Percentiles rank a stretch among this genome's conserved stretches.
Conservation (phyloP, 2,797 vertebrate genomes). For the Coregonus ussuriensis region DNA sequence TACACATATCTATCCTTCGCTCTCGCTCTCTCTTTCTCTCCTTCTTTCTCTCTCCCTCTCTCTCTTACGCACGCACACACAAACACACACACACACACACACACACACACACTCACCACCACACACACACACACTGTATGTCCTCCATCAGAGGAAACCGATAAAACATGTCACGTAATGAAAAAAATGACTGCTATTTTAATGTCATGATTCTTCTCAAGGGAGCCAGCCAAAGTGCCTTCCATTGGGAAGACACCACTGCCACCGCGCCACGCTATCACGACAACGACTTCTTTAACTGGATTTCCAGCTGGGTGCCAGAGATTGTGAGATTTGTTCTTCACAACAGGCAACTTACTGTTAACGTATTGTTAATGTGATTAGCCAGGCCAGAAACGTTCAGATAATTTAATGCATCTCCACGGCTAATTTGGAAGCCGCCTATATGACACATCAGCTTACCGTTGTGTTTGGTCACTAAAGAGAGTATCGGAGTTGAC, state of each 20-base stretch:
- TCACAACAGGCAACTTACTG: constrained; percentile 56
- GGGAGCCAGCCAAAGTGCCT: constrained; percentile 34
- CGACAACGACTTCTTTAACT: constrained; percentile 24
- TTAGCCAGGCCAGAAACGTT: constrained; percentile 73
- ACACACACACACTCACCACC: too few species aligned
- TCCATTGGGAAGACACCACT: constrained; percentile 27
- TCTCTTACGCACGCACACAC: background rate
- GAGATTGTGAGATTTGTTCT: constrained; percentile 58
- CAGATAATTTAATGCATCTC: constrained; percentile 73
- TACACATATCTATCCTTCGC: too few species aligned
- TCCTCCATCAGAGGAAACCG: constrained; percentile 30
- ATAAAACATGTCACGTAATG: constrained; percentile 45
- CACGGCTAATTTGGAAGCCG: constrained; percentile 67
- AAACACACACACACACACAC: background rate
- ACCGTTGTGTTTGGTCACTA: too few species aligned
- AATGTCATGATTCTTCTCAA: constrained; percentile 47
- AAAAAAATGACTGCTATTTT: constrained; percentile 26
- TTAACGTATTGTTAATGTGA: constrained; percentile 69
- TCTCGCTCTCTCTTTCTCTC: too few species aligned
- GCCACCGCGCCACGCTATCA: constrained; percentile 32
- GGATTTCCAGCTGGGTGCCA: constrained; percentile 39
- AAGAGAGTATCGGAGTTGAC: too few species aligned
- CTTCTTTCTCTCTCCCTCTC: too few species aligned
- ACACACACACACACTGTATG: constrained; percentile 18
- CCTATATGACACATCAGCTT: too few species aligned